A percentile compares a stretch with the other conserved stretches of the same genome.
Evolutionary conservation across 2,888 invertebrate genomes (phyloP).

Genomic region (Sphecodes monilicornis): DNA sequence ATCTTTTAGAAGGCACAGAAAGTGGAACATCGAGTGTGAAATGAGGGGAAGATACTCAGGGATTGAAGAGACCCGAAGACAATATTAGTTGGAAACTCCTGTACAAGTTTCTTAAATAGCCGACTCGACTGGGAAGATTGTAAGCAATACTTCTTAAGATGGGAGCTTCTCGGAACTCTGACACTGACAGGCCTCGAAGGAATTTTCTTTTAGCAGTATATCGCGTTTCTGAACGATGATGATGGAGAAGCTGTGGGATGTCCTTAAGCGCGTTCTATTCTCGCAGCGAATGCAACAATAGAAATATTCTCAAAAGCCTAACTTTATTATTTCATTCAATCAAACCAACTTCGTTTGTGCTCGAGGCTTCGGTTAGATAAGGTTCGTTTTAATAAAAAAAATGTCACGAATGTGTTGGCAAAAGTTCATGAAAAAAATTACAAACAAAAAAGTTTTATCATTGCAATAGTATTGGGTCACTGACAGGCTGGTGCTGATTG

Average conservation of each 20-base stretch:
- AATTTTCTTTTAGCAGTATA: slow-evolving; percentile 15
- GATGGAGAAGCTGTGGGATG: not conserved
- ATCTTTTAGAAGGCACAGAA: not conserved
- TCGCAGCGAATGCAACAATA: not conserved
- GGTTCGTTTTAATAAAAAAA: too few species aligned
- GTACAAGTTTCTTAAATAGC: slow-evolving; percentile 5
- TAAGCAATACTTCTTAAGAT: slow-evolving; percentile 5
- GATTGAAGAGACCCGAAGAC: not conserved
- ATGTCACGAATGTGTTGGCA: too few species aligned
- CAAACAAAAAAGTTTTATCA: too few species aligned
- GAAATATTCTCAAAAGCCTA: not conserved
- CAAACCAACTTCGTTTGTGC: not conserved
- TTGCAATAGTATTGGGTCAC: too few species aligned
- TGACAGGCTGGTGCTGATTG: too few species aligned
- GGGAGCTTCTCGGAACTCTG: slow-evolving; percentile 11
- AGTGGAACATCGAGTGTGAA: not conserved
- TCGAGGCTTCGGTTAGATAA: too few species aligned
- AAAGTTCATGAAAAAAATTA: too few species aligned
- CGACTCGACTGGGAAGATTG: not conserved
- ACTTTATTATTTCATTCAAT: not conserved
- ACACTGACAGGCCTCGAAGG: not conserved
- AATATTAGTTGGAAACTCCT: not conserved
- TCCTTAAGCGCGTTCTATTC: not conserved
- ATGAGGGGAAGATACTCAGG: not conserved
- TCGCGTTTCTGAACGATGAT: not conserved